Base-by-base conservation (phyloP, 2,888 invertebrate genomes). In the Onchidella celtica region DNA sequence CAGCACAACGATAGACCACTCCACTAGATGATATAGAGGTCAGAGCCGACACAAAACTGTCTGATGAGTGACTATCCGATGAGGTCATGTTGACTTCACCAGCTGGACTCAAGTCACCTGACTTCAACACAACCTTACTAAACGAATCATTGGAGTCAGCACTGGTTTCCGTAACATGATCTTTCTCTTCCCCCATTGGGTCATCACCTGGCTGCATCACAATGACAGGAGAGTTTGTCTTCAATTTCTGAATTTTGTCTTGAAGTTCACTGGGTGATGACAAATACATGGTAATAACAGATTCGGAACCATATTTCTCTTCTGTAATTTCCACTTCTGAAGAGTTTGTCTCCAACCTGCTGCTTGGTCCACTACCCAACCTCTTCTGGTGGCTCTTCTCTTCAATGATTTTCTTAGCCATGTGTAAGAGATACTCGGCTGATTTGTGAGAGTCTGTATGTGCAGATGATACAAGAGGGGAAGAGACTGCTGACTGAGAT, bases 1-100 rank as follows among this genome's bases (percentile, higher is more conserved):
- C 87, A 6, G 85, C 85, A 83, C 91, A 91, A 17, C 87, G 84
- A 74, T 85, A 86, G 21, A 85, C 73, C 32, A 85, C 84, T 4
- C 66, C 66, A 3, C 47, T 55, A 17, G 65, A 69, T 14, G 29
- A 36, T 6, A 65, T 17, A 21, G 77, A 70, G 1, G 81, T 34
- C n/a, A 63, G n/a, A 3, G 65, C 36, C 3, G 70, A 74, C 24
- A 36, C 14, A 38, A 59, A 34, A 14, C 59, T 61, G 24, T 81
- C 75, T n/a, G 61, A 34, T 14, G 40, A 65, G 21, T 40, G 38
- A 1, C 40, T 47, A n/a, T n/a, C n/a, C n/a, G n/a, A n/a, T 9
- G 63, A 61, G 27, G 47, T 55, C 38, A 21, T 40, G 32, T n/a
- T 24, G 0, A 38, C 21, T n/a, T 68, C 57, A 24, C n/a, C 1